Conservation (phyloP, 2,113 vertebrate genomes). For the Labeo catla region DNA sequence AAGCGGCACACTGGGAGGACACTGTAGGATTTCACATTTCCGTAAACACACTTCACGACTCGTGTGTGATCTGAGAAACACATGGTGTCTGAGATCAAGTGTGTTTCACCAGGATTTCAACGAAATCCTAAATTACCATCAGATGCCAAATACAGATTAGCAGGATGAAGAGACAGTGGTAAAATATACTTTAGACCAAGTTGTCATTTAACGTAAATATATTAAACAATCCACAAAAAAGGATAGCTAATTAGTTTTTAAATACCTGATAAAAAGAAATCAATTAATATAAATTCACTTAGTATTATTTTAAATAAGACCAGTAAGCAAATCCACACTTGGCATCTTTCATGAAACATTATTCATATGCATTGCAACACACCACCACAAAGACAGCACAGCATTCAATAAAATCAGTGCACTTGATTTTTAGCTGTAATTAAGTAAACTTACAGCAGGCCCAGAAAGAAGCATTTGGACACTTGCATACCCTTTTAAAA, state of each 20-base stretch:
- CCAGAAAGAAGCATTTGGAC: slow-evolving; percentile 7
- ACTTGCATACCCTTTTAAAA: background rate
- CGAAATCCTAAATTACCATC: slow-evolving; percentile 12
- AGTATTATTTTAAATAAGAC: background rate
- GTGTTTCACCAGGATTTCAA: background rate
- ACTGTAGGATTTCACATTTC: slow-evolving; percentile 25
- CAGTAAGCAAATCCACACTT: slow-evolving; percentile 38
- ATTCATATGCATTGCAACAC: background rate
- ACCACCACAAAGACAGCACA: slow-evolving; percentile 28
- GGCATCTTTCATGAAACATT: slow-evolving; percentile 46
- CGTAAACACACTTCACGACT: background rate
- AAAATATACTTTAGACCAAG: background rate
- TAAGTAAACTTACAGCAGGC: background rate
- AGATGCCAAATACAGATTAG: slow-evolving; percentile 46
- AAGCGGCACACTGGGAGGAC: slow-evolving; percentile 43
- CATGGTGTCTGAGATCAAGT: slow-evolving; percentile 9
- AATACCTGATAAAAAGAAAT: no score
- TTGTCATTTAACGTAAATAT: background rate
- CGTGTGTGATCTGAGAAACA: background rate
- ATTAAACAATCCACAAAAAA: background rate
- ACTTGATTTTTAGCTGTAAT: background rate
- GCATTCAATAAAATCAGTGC: slow-evolving; percentile 21
- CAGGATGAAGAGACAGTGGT: background rate
- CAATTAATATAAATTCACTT: background rate
- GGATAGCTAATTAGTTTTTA: no score